Base-by-base conservation (phyloP, 2,113 vertebrate genomes). In the Engystomops pustulosus region DNA sequence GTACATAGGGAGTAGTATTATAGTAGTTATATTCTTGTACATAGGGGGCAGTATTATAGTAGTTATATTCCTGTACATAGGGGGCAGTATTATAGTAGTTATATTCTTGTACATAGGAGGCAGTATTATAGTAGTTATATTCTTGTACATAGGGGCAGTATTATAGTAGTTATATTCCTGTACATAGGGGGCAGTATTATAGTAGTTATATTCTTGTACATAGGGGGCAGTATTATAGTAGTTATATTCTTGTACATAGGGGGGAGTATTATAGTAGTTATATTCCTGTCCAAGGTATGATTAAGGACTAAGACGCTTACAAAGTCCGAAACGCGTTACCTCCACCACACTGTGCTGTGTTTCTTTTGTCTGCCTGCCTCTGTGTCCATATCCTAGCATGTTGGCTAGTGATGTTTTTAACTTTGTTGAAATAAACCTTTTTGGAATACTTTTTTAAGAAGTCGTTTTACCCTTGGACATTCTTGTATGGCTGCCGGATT, bases 81-180 rank as follows among this genome's bases (percentile, higher is more conserved):
- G 27, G n/a, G 4, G 58, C 58, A 30, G 58, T 62, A 62, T 62
- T 62, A 30, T 62, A 62, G 58, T 60, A 27, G 55, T 60, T 60
- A 60, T 60, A 60, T 60, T 60, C 55, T 27, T 60, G 55, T 60
- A 60, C 15, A 60, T 60, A 60, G 55, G 49, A n/a, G 17, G 49
- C 49, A 53, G 49, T 53, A 60, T 60, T 60, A 60, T 60, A 60
- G 55, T 60, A 60, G 55, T 60, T 60, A 60, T 60, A 60, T 62
- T 62, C 27, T 30, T 62, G 58, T 62, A 62, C 15, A 60, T 60
- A 27, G 55, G 55, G 3, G 55, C 23, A 60, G 55, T 60, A 60
- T 27, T 60, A 60, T 60, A 60, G 23, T 60, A 27, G 55, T 14
- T 60, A 60, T 60, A 60, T 60, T 60, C 55, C 27, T 60, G 55